Conservation (phyloP, 2,888 invertebrate genomes). For the Agrochola circellaris region DNA sequence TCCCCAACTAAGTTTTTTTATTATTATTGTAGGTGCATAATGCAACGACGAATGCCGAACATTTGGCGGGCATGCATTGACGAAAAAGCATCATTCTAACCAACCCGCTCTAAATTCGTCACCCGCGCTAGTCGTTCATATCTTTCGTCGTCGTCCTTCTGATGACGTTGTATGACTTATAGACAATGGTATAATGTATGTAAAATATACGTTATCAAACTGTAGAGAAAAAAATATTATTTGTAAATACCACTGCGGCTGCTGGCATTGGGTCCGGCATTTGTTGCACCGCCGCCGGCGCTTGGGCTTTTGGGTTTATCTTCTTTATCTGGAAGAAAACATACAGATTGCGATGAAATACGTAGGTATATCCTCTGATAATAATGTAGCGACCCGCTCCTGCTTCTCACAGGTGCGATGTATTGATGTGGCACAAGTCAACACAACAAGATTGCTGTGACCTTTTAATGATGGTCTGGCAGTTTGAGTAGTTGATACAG, state of each 20-base stretch:
- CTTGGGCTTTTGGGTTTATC: constrained; percentile 7
- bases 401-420: neutral
- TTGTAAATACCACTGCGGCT: constrained; percentile 34
- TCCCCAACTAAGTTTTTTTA: neutral
- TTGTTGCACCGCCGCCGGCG: constrained; percentile 13
- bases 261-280: constrained; percentile 32
- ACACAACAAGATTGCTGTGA: neutral
- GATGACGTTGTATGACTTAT: neutral
- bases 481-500: too few species aligned
- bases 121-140: neutral
- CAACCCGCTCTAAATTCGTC: neutral
- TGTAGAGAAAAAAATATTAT: neutral
- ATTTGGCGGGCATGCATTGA: neutral
- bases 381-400: neutral
- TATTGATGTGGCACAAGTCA: neutral
- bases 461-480: too few species aligned
- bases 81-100: neutral
- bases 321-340: constrained; percentile 41
- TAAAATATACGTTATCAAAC: constrained; percentile 3
- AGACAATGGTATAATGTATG: neutral
- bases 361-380: neutral
- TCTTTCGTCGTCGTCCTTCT: neutral
- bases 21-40: neutral
- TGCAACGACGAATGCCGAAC: neutral
- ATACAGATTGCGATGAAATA: neutral